Evolutionary conservation across 2,888 invertebrate species (phyloP), one percentile per base, ranked within the genome.

Genomic region (Cylindroiulus punctatus): DNA sequence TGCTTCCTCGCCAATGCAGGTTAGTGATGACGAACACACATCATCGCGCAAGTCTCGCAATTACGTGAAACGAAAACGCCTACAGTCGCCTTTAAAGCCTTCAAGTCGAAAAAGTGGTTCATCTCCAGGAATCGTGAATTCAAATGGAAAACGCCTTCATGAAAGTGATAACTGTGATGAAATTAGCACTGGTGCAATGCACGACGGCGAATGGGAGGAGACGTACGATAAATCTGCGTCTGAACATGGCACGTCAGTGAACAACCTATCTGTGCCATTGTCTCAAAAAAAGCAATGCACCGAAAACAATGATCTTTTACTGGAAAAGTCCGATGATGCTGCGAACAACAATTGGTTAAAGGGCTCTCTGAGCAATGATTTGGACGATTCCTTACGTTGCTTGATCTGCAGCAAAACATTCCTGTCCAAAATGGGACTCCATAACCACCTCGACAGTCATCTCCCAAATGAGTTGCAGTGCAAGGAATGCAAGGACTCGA

Each of bases 391-490:
- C 2, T 84, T 84, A 30, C 90, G 91, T 84, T 95, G 95, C 89
- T 93, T 94, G 0, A 93, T 94, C 0, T 95, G 95, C 89, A 92
- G 92, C 40, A 91, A 93, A 52, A 94, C 94, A 87, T 95, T 95
- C 89, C 91, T 92, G 0, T 93, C 93, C 17, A 91, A 93, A 88
- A 91, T 92, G 14, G 92, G 92, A 0, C 90, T 95, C 42, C 94
- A 94, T 88, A 92, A 92, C 1, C 95, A 95, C 89, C 90, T 95
- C 89, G 94, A 94, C 89, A 92, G 92, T 87, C 95, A 95, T 90
- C 93, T 94, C 0, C 93, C 94, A 86, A 93, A 93, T 89, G 93
- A 93, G 0, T 92, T 94, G 86, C 94, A 94, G 89, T 96, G 96
- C 90, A 93, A 93, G 0, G 92, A 93, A 86, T 97, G 97, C 90